A percentile compares a stretch with the other conserved stretches of the same genome.
Evolutionary conservation across 1,140 invertebrate species (phyloP).

Genomic region (Diorhabda sublineata): DNA sequence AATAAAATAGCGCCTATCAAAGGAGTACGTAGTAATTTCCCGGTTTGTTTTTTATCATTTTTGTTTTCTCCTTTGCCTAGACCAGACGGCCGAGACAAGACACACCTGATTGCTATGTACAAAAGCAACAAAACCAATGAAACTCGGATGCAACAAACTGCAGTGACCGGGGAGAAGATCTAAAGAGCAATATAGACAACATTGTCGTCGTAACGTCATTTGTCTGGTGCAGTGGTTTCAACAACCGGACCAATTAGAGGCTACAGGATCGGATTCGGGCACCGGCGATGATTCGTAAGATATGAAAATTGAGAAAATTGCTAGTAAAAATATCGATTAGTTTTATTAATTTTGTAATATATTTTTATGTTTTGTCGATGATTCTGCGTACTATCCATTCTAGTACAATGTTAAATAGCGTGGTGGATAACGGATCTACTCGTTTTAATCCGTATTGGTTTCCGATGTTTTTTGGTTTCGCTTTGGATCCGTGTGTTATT

Average conservation of each 20-base stretch:
- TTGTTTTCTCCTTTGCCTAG: background rate
- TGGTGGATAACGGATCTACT: too few relatives aligned
- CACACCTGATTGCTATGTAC: background rate
- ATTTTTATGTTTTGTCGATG: too few relatives aligned
- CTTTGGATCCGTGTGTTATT: too few relatives aligned
- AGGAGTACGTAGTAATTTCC: background rate
- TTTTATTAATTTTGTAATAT: too few relatives aligned
- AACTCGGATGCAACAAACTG: slow-evolving; percentile 3
- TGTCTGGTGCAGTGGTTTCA: slow-evolving; percentile 1
- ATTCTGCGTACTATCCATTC: too few relatives aligned
- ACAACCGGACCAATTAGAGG: slow-evolving; percentile 10
- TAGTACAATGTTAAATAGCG: too few relatives aligned
- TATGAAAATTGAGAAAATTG: background rate
- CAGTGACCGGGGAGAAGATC: background rate
- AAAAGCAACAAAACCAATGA: background rate
- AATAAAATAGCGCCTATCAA: background rate
- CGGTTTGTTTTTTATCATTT: background rate
- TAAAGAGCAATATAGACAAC: slow-evolving; percentile 9
- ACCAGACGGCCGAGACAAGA: background rate
- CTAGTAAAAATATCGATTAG: too few relatives aligned
- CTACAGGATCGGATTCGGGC: background rate
- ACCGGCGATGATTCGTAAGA: background rate
- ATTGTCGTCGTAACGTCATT: slow-evolving; percentile 1
- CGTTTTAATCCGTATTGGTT: too few relatives aligned
- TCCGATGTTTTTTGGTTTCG: too few relatives aligned